phyloP scores from a whole-genome alignment of 2,113 vertebrate species.

The Narcine bancroftii region DNA sequence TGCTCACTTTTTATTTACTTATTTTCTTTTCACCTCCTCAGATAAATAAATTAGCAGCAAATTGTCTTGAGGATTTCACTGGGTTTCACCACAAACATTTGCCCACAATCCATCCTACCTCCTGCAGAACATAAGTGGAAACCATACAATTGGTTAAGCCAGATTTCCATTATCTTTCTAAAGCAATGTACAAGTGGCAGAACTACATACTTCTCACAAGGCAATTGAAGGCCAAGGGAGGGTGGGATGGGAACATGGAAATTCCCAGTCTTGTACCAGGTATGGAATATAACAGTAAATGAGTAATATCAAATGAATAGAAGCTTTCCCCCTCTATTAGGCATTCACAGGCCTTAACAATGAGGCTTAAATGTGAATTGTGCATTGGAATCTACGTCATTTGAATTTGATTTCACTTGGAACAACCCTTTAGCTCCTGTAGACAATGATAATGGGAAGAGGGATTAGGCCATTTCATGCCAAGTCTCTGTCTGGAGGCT shows the following conservation, averaged over 20 bases:
- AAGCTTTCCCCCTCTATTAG: background rate
- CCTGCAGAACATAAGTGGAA: background rate
- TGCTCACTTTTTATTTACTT: too few relatives aligned
- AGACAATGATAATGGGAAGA: background rate
- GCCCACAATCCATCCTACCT: too few relatives aligned
- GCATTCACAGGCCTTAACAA: background rate
- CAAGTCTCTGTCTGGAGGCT: too few relatives aligned
- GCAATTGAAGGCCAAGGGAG: background rate
- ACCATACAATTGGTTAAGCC: background rate
- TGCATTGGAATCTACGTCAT: background rate
- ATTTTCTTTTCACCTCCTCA: too few relatives aligned
- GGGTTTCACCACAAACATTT: background rate
- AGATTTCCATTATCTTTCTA: background rate
- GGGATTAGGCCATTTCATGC: too few relatives aligned
- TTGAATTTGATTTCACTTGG: background rate
- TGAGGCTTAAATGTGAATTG: background rate
- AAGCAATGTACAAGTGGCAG: too few relatives aligned
- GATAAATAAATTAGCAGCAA: too few relatives aligned
- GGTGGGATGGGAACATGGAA: background rate
- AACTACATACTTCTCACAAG: too few relatives aligned
- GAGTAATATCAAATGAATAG: background rate
- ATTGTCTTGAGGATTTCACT: background rate
- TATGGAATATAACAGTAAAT: background rate
- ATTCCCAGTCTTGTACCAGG: background rate
- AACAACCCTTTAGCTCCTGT: background rate